Conservation (phyloP, 2,113 vertebrate species). For the Malurus alboscapulatus region DNA sequence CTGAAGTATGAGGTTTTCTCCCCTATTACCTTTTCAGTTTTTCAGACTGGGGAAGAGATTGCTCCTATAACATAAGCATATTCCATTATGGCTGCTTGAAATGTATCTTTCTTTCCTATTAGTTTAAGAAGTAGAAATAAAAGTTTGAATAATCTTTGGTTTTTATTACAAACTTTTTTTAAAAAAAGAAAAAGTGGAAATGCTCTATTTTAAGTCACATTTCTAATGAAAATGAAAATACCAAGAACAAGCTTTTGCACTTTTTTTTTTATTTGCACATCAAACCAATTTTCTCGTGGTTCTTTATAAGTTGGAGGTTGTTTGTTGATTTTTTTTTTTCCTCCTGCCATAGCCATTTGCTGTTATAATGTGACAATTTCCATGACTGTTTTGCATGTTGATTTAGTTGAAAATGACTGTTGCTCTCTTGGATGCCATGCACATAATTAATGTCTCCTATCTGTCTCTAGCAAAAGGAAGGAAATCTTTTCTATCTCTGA, state of each 20-base stretch:
- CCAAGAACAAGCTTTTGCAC: not conserved
- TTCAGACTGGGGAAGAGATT: not conserved
- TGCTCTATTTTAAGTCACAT: not conserved
- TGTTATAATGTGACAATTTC: not conserved
- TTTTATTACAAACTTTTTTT: not conserved
- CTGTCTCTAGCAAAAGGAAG: constrained; percentile 36
- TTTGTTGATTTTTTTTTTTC: not conserved
- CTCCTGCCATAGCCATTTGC: not conserved
- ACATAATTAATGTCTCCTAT: constrained; percentile 31
- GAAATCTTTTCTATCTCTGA: constrained; percentile 37
- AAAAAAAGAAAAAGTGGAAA: not conserved
- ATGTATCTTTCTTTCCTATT: not conserved
- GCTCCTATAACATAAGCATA: not conserved
- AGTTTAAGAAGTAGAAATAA: not conserved
- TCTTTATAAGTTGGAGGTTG: not conserved
- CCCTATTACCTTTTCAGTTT: not conserved
- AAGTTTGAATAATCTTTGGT: not conserved
- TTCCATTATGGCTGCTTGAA: not conserved
- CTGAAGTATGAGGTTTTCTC: not conserved
- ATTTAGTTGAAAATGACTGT: constrained; percentile 13
- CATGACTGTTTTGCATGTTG: constrained; percentile 9
- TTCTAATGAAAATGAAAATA: not conserved
- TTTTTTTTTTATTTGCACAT: not conserved
- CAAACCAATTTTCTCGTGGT: not conserved
- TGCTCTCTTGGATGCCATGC: not conserved